A percentile compares a stretch with the other conserved stretches of the same genome.
Conservation (phyloP, 1,140 invertebrate species). For the Drosophila kepulauana region DNA sequence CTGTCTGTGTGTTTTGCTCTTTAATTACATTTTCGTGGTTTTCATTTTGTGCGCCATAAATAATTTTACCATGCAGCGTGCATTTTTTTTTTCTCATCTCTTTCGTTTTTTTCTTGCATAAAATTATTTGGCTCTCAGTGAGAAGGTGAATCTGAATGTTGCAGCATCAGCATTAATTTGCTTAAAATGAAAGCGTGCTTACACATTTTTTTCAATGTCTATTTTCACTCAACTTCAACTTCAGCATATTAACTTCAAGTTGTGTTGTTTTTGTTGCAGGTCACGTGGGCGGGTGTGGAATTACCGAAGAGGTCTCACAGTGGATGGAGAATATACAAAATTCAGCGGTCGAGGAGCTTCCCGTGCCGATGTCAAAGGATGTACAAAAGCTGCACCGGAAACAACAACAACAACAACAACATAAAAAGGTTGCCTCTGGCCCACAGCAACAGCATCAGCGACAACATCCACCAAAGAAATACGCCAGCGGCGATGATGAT, state of each 20-base stretch:
- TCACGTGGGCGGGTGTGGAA: slow-evolving; percentile 93
- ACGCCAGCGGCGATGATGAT: slow-evolving; percentile 72
- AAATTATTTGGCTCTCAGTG: slow-evolving; percentile 22
- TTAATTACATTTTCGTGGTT: slow-evolving; percentile 82
- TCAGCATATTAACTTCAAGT: slow-evolving; percentile 33
- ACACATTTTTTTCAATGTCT: slow-evolving; percentile 40
- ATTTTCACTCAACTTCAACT: slow-evolving; percentile 34
- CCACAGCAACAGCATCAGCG: slow-evolving; percentile 69
- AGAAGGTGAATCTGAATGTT: slow-evolving; percentile 30
- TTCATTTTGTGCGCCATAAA: slow-evolving; percentile 73
- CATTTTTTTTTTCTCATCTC: not conserved
- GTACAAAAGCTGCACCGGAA: slow-evolving; percentile 76
- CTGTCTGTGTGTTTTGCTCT: slow-evolving; percentile 51
- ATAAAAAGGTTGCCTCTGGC: slow-evolving; percentile 62
- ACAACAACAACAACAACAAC: slow-evolving; percentile 52
- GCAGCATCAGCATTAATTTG: slow-evolving; percentile 57
- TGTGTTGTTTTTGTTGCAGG: slow-evolving; percentile 85
- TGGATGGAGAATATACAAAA: slow-evolving; percentile 98
- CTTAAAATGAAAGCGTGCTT: slow-evolving; percentile 47
- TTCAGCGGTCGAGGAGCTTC: slow-evolving; percentile 88
- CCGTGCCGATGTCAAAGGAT: slow-evolving; percentile 84
- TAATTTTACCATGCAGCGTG: slow-evolving; percentile 58
- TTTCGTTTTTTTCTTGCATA: slow-evolving; percentile 21
- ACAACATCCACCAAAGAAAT: slow-evolving; percentile 84
- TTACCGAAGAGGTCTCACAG: slow-evolving; percentile 93